Base-by-base conservation (phyloP, 2,888 invertebrate genomes). In the Steinernema scapterisci region DNA sequence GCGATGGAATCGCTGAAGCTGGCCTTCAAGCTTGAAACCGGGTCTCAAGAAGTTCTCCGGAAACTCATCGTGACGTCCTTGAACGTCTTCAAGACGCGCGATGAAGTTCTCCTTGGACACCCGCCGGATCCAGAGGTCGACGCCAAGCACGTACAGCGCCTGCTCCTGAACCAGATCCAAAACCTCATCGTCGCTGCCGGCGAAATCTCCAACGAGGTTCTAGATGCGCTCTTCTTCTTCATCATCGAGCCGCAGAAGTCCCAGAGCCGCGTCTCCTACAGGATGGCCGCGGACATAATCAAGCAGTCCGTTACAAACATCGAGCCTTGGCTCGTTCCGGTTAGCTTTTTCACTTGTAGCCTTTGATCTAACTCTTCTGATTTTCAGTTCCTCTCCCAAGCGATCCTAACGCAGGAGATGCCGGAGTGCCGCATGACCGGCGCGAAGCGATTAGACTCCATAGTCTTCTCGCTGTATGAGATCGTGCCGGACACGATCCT, bases 1-100 rank as follows among this genome's bases (percentile, higher is more conserved):
- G 96, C 95, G 89, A 96, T 97, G 46, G 97, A 97, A 89, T 95
- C 95, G 0, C 97, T 97, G 89, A 97, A 97, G 89, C 97, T 97
- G 93, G 97, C 96, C 89, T 95, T 97, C 88, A 97, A 97, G 88
- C 90, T 97, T 76, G 97, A 97, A 88, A 31, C 31, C 11, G 75
- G 72, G n/a, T n/a, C 23, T 0, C 46, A 51, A n/a, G 13, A 72
- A 11, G 54, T 72, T 5, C 96, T 97, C 90, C 94, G 94, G 87
- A 93, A 93, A 16, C 91, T 97, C 0, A 97, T 96, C 90, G 92
- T 93, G 75, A 91, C 95, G 73, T 94, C 97, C 92, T 97, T 97
- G 88, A 93, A 92, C 89, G 95, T 96, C n/a, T 19, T 75, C 21
- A 48, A 27, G 13, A 48, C 25, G 0, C 38, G 71, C 1, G 73